phyloP scores from a whole-genome alignment of 2,888 invertebrate species.

The Apamea anceps region DNA sequence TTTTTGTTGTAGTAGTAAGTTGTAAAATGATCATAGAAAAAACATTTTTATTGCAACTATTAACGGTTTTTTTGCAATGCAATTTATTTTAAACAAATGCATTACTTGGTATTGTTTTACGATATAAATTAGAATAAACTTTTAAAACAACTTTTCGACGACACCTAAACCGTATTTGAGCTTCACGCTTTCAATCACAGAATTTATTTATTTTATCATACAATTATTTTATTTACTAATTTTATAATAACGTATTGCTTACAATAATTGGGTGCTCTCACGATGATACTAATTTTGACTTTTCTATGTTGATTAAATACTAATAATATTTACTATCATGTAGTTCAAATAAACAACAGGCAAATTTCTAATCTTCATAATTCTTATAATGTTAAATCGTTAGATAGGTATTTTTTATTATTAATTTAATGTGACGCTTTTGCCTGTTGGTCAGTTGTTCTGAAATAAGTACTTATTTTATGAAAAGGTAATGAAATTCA shows the following conservation, averaged over 20 bases:
- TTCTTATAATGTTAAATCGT: slow-evolving; percentile 6
- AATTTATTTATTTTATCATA: slow-evolving; percentile 60
- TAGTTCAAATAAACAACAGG: slow-evolving; percentile 53
- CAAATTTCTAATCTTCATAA: slow-evolving; percentile 22
- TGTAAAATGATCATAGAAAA: not conserved
- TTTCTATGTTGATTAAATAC: slow-evolving; percentile 58
- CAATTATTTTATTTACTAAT: slow-evolving; percentile 61
- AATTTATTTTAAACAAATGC: not conserved
- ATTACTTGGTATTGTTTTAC: not conserved
- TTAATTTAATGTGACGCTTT: slow-evolving; percentile 4
- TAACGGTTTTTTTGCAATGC: not conserved
- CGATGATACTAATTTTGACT: slow-evolving; percentile 64
- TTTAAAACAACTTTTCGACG: slow-evolving; percentile 26
- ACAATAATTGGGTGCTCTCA: slow-evolving; percentile 75
- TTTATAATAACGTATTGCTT: slow-evolving; percentile 69
- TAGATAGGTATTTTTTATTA: slow-evolving; percentile 1
- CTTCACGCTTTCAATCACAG: slow-evolving; percentile 74
- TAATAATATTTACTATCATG: slow-evolving; percentile 52
- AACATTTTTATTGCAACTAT: not conserved
- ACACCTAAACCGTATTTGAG: slow-evolving; percentile 64
- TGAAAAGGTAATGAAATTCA: slow-evolving; percentile 27
- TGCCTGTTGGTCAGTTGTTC: slow-evolving; percentile 47
- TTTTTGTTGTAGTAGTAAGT: not conserved
- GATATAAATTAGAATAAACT: slow-evolving; percentile 1
- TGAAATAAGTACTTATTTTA: slow-evolving; percentile 45